Evolutionary conservation across 37 sponge, comb jelly and placozoan species (phyloP).

Genomic region (Diacarnus erythraeanus): DNA sequence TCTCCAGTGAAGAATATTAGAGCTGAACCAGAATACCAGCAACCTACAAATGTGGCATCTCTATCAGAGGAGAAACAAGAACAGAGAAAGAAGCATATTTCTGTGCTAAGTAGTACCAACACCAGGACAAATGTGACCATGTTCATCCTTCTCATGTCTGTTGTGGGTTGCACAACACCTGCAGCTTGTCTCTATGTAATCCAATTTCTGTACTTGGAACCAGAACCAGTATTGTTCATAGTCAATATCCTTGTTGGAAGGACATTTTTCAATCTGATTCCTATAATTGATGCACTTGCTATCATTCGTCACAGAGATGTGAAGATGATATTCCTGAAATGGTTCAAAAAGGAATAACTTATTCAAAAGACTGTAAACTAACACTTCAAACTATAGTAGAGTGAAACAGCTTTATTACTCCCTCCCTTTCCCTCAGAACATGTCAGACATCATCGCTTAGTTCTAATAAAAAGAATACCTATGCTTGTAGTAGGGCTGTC

Average conservation of each 20-base stretch:
- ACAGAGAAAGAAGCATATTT: neutral
- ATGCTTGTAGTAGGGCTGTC: too few species aligned
- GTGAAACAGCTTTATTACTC: neutral
- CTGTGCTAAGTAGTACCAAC: neutral
- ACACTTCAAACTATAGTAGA: neutral
- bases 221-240: neutral
- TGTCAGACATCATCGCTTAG: too few species aligned
- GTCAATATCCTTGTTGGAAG: slow-evolving; percentile 1
- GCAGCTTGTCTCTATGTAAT: neutral
- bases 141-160: neutral
- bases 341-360: neutral
- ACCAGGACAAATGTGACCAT: neutral
- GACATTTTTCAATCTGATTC: neutral
- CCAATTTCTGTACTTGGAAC: neutral
- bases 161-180: neutral
- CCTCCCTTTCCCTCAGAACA: too few species aligned
- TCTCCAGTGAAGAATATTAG: neutral
- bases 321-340: neutral
- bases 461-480: too few species aligned
- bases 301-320: neutral
- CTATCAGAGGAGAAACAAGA: neutral
- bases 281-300: neutral
- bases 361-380: neutral
- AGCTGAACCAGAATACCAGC: neutral
- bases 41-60: neutral